Evolutionary conservation across 2,797 vertebrate species (phyloP).

Genomic region (Cetoscarus ocellatus): DNA sequence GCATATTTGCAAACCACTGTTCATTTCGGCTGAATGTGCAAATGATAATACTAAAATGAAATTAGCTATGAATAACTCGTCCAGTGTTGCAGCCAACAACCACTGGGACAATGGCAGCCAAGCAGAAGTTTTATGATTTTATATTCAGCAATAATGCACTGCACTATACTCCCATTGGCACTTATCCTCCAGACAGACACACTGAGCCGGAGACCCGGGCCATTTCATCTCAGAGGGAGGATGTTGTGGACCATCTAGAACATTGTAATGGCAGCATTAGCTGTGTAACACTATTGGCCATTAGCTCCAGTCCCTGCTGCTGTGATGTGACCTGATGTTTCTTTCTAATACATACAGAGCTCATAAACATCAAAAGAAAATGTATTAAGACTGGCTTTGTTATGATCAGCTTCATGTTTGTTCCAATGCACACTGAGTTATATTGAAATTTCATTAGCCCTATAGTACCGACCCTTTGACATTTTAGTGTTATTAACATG

Average conservation of each 20-base stretch:
- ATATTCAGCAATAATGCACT: slow-evolving; percentile 24
- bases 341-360: background rate
- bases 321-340: slow-evolving; percentile 6
- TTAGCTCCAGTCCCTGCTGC: background rate
- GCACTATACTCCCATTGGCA: slow-evolving; percentile 11
- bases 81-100: slow-evolving; percentile 1
- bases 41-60: background rate
- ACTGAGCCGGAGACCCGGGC: slow-evolving; percentile 17
- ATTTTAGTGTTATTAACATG: no score
- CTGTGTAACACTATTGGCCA: slow-evolving; percentile 3
- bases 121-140: slow-evolving; percentile 16
- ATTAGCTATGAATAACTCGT: background rate
- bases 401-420: no score
- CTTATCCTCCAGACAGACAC: slow-evolving; percentile 33
- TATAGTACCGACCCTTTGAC: no score
- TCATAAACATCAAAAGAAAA: no score
- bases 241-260: slow-evolving; percentile 46
- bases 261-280: slow-evolving; percentile 28
- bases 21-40: background rate
- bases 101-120: background rate
- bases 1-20: background rate
- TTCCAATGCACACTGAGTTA: no score
- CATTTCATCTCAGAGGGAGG: slow-evolving; percentile 38
- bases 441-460: no score
- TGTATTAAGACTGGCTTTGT: no score